A percentile compares a stretch with the other conserved stretches of the same genome.
These are phyloP conservation scores for Stigmatopora argus DNA, from an alignment of 2,113 vertebrate genomes.

Conservation along the genomic window DNA sequence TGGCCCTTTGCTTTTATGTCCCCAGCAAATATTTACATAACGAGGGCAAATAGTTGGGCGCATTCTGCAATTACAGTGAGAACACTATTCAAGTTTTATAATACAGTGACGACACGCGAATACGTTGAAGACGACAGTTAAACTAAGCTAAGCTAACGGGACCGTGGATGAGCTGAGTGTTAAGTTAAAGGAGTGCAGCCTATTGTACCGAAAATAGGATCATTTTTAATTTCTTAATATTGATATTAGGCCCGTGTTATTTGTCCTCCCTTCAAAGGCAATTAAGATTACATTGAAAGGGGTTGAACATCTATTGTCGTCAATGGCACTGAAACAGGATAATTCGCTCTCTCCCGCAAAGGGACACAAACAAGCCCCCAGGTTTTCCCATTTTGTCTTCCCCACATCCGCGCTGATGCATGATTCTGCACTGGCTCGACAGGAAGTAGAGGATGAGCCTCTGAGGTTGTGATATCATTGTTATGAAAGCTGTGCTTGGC, in stretches of 20 bases:
- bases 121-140: too few species aligned
- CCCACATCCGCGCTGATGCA: constrained; percentile 23
- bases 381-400: constrained; percentile 32
- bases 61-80: constrained; percentile 11
- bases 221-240: neutral
- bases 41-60: neutral
- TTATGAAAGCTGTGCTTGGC: constrained; percentile 56
- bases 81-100: constrained; percentile 7
- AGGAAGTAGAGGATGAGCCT: constrained; percentile 53
- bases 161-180: too few species aligned
- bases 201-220: too few species aligned
- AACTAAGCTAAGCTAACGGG: too few species aligned
- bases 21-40: constrained; percentile 27
- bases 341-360: too few species aligned
- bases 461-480: constrained; percentile 58
- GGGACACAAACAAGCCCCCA: constrained; percentile 3
- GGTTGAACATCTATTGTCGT: neutral
- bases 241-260: neutral
- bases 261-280: neutral
- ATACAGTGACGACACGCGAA: neutral
- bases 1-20: constrained; percentile 10
- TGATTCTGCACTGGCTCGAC: constrained; percentile 48
- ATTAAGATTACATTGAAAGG: neutral
- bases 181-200: too few species aligned
- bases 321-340: too few species aligned